Conservation (phyloP, 2,797 vertebrate species). For the Sebastes flavidus region DNA sequence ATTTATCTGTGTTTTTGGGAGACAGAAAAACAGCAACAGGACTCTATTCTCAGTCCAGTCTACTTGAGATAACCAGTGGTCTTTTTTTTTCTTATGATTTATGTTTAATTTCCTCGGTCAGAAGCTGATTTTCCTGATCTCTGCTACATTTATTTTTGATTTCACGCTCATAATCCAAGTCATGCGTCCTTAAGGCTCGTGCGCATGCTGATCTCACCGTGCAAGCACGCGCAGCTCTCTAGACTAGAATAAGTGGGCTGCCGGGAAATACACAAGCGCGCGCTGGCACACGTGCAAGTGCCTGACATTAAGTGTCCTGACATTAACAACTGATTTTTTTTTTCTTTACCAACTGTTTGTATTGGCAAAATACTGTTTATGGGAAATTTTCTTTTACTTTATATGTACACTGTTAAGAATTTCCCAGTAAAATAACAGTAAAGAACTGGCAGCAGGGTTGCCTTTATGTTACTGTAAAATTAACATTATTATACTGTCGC, state of each 20-base stretch:
- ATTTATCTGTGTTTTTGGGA: not conserved
- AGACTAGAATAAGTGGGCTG: not conserved
- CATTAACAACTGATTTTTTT: not conserved
- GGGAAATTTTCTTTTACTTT: no score
- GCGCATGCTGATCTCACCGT: constrained; percentile 2
- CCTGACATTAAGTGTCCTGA: not conserved
- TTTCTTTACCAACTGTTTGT: no score
- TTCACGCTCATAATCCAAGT: not conserved
- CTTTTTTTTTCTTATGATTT: not conserved
- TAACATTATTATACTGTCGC: no score
- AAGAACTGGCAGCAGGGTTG: no score
- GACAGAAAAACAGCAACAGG: not conserved
- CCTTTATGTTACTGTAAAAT: no score
- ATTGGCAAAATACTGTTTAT: no score
- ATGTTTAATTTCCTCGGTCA: not conserved
- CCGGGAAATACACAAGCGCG: constrained; percentile 29
- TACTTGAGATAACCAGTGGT: not conserved
- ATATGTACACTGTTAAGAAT: no score
- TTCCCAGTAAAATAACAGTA: no score
- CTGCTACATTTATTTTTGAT: not conserved
- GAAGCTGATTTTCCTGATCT: not conserved
- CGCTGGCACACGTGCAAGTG: not conserved
- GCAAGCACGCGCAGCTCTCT: not conserved
- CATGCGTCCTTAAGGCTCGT: not conserved
- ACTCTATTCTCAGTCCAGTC: not conserved